Evolutionary conservation across 2,888 invertebrate species (phyloP), one percentile per base, ranked within the genome.

Genomic region (Cosmopolites sordidus): DNA sequence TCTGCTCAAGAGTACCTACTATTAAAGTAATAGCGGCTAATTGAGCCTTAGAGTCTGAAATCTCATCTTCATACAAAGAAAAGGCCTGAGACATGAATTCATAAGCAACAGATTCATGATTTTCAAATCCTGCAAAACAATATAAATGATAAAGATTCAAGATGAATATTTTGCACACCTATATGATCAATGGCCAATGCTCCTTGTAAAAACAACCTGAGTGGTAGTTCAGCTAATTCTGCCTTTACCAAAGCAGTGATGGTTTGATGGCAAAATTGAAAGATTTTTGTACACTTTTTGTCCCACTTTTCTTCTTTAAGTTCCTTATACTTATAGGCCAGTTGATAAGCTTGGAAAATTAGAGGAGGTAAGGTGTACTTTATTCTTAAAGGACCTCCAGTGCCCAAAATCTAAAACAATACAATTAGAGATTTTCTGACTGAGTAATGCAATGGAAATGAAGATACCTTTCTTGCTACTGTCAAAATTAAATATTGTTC

Each of bases 21-120:
- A 99, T 92, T 27, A 98, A 78, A 0, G 94, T 94, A 49, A 99
- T 94, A 37, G 97, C 96, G 0, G 96, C 92, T 56, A 98, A 74
- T 72, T 99, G 98, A 1, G 96, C 93, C 72, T 95, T 95, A 51
- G 94, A 94, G 73, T 98, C 98, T 1, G 93, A 92, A 66, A 99
- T 93, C 76, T 98, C 98, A 73, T 99, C 99, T 73, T 99, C 98
- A 72, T 98, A 99, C 48, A 99, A 74, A 0, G 96, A 92, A 75
- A 99, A 98, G 0, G 97, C 85, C 76, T 89, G 89, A 16, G 97
- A 95, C 73, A 99, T 86, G 69, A 94, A 99, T 75, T 99, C 99
- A 76, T 99, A 99, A 0, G 97, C 97, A 1, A 98, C 90, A 6
- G 94, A 92, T 76, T 98, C 97, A 71, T 92, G 91, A 70, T 95